Evolutionary conservation across 2,113 vertebrate genomes (phyloP).

Genomic region (Melanocharis versteri): DNA sequence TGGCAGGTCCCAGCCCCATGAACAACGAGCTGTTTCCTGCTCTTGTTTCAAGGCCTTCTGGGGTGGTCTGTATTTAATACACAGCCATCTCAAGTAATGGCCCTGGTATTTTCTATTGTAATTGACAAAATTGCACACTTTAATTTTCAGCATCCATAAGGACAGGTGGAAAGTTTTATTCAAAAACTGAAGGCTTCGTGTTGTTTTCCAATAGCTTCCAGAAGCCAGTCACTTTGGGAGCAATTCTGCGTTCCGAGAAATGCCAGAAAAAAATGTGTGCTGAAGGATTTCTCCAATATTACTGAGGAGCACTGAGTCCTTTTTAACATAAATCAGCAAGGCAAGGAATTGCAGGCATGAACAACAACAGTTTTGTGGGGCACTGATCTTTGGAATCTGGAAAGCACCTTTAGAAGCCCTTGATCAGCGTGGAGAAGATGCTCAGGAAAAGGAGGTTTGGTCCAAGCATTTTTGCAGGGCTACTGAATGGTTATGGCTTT

Average conservation of each 20-base stretch:
- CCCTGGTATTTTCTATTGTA: background rate
- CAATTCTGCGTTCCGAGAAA: constrained; percentile 12
- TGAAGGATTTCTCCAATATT: constrained; percentile 25
- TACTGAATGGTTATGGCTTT: background rate
- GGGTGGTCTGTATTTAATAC: constrained; percentile 50
- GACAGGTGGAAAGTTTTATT: constrained; percentile 62
- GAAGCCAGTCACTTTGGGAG: constrained; percentile 41
- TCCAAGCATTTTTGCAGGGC: background rate
- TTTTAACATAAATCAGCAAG: constrained; percentile 12
- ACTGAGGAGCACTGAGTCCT: background rate
- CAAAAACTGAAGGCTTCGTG: background rate
- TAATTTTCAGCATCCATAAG: constrained; percentile 34
- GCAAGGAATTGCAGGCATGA: background rate
- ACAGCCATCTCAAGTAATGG: constrained; percentile 10
- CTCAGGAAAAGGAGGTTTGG: background rate
- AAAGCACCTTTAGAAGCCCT: background rate
- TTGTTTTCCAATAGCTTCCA: constrained; percentile 55
- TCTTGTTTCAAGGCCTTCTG: background rate
- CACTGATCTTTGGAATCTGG: background rate
- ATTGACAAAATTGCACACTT: constrained; percentile 40
- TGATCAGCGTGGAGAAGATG: background rate
- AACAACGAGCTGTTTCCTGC: background rate
- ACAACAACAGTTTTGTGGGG: background rate
- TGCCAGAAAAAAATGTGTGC: constrained; percentile 21
- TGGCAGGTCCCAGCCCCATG: constrained; percentile 30